Conservation (phyloP, 2,113 vertebrate genomes). For the Pedionomus torquatus region DNA sequence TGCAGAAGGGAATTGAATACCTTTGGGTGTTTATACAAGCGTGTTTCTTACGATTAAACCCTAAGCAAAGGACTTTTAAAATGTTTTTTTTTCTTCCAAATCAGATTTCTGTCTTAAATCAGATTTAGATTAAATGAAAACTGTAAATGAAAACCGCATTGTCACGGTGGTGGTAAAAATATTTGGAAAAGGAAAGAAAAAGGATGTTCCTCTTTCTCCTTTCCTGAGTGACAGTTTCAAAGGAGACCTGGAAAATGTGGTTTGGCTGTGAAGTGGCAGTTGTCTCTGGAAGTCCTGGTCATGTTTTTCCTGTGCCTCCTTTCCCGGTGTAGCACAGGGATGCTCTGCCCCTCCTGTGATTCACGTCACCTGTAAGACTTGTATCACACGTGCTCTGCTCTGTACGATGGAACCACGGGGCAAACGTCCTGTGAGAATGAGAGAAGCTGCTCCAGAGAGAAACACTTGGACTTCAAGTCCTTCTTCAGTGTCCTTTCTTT, state of each 20-base stretch:
- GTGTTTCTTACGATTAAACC: neutral
- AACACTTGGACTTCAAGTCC: neutral
- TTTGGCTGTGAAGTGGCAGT: neutral
- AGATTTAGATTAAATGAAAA: neutral
- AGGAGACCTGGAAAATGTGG: neutral
- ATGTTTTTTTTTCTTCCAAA: neutral
- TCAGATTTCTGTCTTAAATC: neutral
- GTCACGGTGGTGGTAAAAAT: neutral
- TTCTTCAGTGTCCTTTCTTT: neutral
- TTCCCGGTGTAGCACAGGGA: neutral
- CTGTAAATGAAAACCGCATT: neutral
- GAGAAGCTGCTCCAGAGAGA: neutral
- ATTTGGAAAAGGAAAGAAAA: neutral
- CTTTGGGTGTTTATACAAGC: neutral
- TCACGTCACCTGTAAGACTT: neutral
- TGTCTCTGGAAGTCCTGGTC: neutral
- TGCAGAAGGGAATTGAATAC: neutral
- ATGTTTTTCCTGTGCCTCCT: neutral
- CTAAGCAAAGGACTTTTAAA: neutral
- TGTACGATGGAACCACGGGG: too few relatives aligned
- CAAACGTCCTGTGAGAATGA: neutral
- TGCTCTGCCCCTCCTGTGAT: neutral
- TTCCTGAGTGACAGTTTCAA: neutral
- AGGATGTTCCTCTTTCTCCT: neutral
- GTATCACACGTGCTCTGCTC: neutral